Evolutionary conservation across 1,140 invertebrate genomes (phyloP).

Genomic region (Ceratitis capitata): DNA sequence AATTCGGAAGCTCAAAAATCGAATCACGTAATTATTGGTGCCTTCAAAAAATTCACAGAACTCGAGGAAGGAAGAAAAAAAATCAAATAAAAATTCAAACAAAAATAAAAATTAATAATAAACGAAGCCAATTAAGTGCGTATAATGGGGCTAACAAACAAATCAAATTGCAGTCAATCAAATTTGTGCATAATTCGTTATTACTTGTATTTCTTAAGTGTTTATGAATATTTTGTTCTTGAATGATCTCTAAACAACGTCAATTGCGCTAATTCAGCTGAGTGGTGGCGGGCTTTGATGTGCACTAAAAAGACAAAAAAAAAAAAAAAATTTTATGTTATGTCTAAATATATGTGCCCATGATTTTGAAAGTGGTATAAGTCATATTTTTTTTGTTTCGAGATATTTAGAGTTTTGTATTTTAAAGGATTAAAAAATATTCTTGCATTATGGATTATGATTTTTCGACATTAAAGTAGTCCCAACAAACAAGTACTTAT

Average conservation of each 20-base stretch:
- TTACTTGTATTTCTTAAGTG: background rate
- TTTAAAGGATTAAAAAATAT: no score
- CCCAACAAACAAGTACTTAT: no score
- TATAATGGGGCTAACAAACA: background rate
- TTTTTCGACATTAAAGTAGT: no score
- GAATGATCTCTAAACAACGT: background rate
- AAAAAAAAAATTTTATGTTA: no score
- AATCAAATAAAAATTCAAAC: background rate
- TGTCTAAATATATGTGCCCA: no score
- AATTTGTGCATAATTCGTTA: slow-evolving; percentile 5
- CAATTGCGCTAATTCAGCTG: background rate
- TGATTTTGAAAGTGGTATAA: no score
- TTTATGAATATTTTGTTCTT: background rate
- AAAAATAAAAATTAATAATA: background rate
- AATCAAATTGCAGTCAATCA: background rate
- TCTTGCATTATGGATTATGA: no score
- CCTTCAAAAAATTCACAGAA: background rate
- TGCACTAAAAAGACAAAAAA: background rate
- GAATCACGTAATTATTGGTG: background rate
- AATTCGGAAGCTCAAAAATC: background rate
- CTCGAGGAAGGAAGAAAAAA: background rate
- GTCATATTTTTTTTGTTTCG: background rate
- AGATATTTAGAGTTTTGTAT: no score
- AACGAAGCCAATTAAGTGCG: background rate
- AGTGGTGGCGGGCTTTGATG: background rate